Conservation (phyloP, 1,140 invertebrate genomes). For the Melitaea cinxia region DNA sequence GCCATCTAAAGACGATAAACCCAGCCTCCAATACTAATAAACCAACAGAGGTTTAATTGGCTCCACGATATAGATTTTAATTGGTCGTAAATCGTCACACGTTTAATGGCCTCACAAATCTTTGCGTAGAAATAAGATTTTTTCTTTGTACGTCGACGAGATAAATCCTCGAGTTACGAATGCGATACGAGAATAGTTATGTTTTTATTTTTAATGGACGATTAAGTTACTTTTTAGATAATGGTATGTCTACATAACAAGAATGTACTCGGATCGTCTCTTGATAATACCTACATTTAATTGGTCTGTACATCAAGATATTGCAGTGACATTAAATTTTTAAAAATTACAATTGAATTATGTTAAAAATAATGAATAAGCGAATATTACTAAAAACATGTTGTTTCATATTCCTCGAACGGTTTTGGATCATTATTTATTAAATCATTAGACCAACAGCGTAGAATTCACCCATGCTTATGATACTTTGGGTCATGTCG, state of each 20-base stretch:
- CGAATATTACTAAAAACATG: too few relatives aligned
- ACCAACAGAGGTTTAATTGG: constrained; percentile 72
- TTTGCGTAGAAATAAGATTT: constrained; percentile 60
- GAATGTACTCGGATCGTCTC: constrained; percentile 16
- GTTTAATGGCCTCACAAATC: constrained; percentile 64
- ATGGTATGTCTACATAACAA: constrained; percentile 30
- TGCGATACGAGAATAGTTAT: constrained; percentile 27
- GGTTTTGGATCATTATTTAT: too few relatives aligned
- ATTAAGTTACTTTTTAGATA: constrained; percentile 39
- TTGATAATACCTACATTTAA: constrained; percentile 27
- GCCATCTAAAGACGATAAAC: constrained; percentile 54
- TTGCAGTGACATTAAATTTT: background rate
- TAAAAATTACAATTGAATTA: too few relatives aligned
- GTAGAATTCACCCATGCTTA: too few relatives aligned
- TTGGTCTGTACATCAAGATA: background rate
- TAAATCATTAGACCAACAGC: too few relatives aligned
- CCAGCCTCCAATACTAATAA: constrained; percentile 63
- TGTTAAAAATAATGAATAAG: too few relatives aligned
- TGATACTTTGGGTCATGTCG: too few relatives aligned
- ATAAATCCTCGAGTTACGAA: constrained; percentile 38
- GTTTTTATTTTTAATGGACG: constrained; percentile 43
- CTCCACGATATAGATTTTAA: constrained; percentile 75
- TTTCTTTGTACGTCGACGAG: constrained; percentile 36
- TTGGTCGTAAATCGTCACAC: constrained; percentile 67
- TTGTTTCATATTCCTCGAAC: too few relatives aligned